Conservation (phyloP, 2,113 vertebrate species). For the Speoplatyrhinus poulsoni region DNA sequence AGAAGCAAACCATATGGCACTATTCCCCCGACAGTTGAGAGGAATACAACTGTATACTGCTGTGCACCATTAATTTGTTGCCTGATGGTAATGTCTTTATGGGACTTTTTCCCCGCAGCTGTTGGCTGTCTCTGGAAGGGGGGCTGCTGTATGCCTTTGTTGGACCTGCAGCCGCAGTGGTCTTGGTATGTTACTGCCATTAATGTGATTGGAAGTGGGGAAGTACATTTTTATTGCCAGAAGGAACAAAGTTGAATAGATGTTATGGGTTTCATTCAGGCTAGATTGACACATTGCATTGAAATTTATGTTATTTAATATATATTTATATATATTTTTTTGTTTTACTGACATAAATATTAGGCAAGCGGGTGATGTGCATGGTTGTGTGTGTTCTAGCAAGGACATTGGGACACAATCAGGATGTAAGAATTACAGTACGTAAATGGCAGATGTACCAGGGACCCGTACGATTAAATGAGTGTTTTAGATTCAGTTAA, state of each 20-base stretch:
- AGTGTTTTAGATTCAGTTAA: not conserved
- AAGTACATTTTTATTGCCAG: not conserved
- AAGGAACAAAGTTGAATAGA: not conserved
- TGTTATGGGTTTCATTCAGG: not conserved
- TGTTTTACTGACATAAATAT: too few relatives aligned
- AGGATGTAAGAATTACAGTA: too few relatives aligned
- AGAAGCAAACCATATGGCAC: slow-evolving; percentile 55
- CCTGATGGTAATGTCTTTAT: slow-evolving; percentile 81
- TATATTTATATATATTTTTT: too few relatives aligned
- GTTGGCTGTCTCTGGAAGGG: slow-evolving; percentile 98
- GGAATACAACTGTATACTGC: slow-evolving; percentile 50
- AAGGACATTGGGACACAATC: too few relatives aligned
- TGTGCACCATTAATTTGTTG: slow-evolving; percentile 63
- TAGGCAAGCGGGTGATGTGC: too few relatives aligned
- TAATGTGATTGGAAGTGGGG: not conserved
- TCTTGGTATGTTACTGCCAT: slow-evolving; percentile 84
- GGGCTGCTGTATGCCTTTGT: slow-evolving; percentile 98
- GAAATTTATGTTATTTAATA: too few relatives aligned
- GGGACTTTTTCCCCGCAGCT: slow-evolving; percentile 79
- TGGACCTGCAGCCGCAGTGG: slow-evolving; percentile 96
- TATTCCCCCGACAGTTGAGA: slow-evolving; percentile 55
- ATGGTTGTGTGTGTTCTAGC: too few relatives aligned
- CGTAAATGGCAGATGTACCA: too few relatives aligned
- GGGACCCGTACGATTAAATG: too few relatives aligned
- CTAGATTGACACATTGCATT: too few relatives aligned